These are phyloP conservation scores for Harpegnathos saltator DNA, from an alignment of 1,140 invertebrate genomes.

Conservation along the genomic window DNA sequence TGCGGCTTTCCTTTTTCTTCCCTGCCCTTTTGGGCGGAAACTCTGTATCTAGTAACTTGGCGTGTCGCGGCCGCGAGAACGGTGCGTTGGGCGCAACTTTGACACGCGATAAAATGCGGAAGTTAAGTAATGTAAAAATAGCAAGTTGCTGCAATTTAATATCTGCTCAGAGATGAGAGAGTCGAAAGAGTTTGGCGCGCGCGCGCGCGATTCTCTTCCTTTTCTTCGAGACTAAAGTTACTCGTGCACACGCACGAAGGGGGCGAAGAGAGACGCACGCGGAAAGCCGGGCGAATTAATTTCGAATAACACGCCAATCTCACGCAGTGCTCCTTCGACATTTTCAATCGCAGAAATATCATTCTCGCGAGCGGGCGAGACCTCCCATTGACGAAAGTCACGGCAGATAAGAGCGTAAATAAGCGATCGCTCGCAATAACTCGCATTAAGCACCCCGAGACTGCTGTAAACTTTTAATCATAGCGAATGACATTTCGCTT, in stretches of 20 bases:
- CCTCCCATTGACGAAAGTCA: constrained; percentile 26
- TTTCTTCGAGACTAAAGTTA: constrained; percentile 5
- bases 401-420: constrained; percentile 41
- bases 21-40: not conserved
- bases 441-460: constrained; percentile 44
- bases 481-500: constrained; percentile 54
- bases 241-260: not conserved
- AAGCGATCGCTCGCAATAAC: constrained; percentile 58
- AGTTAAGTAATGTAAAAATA: constrained; percentile 53
- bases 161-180: not conserved
- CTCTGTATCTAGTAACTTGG: constrained; percentile 1
- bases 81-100: constrained; percentile 18
- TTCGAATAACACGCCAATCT: not conserved
- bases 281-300: constrained; percentile 8
- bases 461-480: constrained; percentile 59
- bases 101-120: constrained; percentile 29
- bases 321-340: not conserved
- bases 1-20: no score
- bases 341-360: not conserved
- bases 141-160: constrained; percentile 36
- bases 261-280: no score
- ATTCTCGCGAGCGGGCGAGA: not conserved
- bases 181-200: constrained; percentile 17
- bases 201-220: not conserved
- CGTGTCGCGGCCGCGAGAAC: constrained; percentile 1